These are phyloP conservation scores for Vanessa tameamea DNA, from an alignment of 1,140 invertebrate species.

Conservation along the genomic window DNA sequence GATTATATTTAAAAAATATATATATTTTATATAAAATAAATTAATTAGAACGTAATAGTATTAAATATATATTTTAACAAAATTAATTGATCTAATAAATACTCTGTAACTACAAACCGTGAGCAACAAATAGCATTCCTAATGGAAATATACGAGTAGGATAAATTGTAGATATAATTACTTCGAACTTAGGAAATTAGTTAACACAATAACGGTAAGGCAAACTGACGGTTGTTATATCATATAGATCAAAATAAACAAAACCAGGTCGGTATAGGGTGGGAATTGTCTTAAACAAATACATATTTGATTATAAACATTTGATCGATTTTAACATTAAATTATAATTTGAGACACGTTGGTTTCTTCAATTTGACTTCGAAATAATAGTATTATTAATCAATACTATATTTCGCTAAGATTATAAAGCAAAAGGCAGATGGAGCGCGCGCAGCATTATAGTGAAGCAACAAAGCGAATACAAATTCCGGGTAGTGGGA, in stretches of 20 bases:
- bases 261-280: not conserved
- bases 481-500: too few relatives aligned
- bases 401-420: too few relatives aligned
- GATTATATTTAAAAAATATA: too few relatives aligned
- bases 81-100: not conserved
- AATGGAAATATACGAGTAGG: not conserved
- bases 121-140: not conserved
- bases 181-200: not conserved
- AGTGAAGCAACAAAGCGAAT: too few relatives aligned
- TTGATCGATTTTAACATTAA: too few relatives aligned
- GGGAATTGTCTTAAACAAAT: not conserved
- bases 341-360: too few relatives aligned
- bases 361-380: too few relatives aligned
- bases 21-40: not conserved
- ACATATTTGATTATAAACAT: too few relatives aligned
- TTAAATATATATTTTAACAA: not conserved
- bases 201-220: not conserved
- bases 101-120: not conserved
- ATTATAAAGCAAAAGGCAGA: too few relatives aligned
- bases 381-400: too few relatives aligned
- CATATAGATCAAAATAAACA: not conserved
- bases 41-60: not conserved
- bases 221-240: not conserved
- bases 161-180: conserved; percentile 6
- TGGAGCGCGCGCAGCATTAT: too few relatives aligned